These are phyloP conservation scores for Bombylius major DNA, from an alignment of 2,888 invertebrate genomes.

Conservation along the genomic window DNA sequence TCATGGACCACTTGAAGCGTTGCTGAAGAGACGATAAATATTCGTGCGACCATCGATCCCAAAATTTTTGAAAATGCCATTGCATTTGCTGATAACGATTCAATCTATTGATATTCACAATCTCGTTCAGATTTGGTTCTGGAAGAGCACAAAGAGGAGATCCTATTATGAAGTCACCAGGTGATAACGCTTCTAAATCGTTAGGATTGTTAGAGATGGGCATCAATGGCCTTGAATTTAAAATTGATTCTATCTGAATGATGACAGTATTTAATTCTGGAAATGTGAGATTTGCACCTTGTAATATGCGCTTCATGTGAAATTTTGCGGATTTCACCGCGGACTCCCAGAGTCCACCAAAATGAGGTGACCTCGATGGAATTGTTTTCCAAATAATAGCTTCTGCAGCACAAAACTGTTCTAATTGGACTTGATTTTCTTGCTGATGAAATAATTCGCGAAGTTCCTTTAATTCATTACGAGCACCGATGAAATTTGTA, in stretches of 20 bases:
- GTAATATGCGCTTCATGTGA: neutral
- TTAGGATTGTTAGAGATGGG: neutral
- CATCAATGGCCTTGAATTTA: conserved; percentile 1
- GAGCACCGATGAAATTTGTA: too few relatives aligned
- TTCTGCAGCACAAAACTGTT: neutral
- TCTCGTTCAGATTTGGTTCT: neutral
- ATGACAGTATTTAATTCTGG: conserved; percentile 1
- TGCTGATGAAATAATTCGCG: too few relatives aligned
- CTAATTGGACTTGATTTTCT: too few relatives aligned
- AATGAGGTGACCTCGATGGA: neutral
- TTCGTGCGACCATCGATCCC: too few relatives aligned
- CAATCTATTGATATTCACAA: too few relatives aligned
- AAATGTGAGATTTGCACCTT: neutral
- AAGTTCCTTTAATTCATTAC: too few relatives aligned
- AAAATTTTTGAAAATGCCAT: too few relatives aligned
- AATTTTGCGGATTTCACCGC: neutral
- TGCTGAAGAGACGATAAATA: too few relatives aligned
- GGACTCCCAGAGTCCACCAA: neutral
- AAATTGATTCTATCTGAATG: conserved; percentile 1
- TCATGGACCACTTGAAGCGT: too few relatives aligned
- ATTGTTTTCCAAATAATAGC: neutral
- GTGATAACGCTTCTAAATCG: conserved; percentile 2
- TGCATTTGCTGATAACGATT: too few relatives aligned
- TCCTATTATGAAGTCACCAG: neutral
- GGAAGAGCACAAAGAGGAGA: too few relatives aligned